Evolutionary conservation across 2,113 vertebrate genomes (phyloP).

Genomic region (Melospiza georgiana): DNA sequence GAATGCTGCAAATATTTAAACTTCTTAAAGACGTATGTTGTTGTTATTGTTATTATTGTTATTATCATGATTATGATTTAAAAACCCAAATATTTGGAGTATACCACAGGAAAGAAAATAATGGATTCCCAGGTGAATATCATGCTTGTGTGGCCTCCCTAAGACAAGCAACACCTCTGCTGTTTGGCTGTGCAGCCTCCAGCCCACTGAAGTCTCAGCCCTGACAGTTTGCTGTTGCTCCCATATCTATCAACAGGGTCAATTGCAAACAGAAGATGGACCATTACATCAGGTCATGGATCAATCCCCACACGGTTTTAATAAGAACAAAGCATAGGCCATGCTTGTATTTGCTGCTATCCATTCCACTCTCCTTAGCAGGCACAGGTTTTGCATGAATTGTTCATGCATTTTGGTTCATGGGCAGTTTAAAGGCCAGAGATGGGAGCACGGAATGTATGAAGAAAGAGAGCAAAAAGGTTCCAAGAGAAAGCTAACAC

Average conservation of each 20-base stretch:
- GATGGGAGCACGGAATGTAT: accelerated
- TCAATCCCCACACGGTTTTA: not conserved
- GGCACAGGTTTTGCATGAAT: not conserved
- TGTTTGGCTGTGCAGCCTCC: not conserved
- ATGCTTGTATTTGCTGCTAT: not conserved
- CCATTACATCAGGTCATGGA: not conserved
- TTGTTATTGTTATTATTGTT: not conserved
- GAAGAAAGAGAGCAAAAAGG: not conserved
- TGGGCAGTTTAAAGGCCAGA: not conserved
- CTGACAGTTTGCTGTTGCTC: not conserved
- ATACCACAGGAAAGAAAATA: not conserved
- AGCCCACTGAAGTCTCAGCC: not conserved
- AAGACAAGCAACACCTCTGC: not conserved
- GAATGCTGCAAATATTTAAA: not conserved
- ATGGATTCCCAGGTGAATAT: not conserved
- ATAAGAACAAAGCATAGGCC: not conserved
- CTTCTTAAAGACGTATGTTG: accelerated
- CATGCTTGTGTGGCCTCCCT: not conserved
- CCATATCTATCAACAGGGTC: not conserved
- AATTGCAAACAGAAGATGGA: not conserved
- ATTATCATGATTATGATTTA: not conserved
- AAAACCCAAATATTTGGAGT: not conserved
- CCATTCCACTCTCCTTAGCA: not conserved
- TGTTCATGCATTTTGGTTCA: not conserved
- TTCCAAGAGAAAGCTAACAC: not conserved